A percentile compares a stretch with the other conserved stretches of the same genome.
Conservation (phyloP, 2,113 vertebrate genomes). For the Lasiurus cinereus region DNA sequence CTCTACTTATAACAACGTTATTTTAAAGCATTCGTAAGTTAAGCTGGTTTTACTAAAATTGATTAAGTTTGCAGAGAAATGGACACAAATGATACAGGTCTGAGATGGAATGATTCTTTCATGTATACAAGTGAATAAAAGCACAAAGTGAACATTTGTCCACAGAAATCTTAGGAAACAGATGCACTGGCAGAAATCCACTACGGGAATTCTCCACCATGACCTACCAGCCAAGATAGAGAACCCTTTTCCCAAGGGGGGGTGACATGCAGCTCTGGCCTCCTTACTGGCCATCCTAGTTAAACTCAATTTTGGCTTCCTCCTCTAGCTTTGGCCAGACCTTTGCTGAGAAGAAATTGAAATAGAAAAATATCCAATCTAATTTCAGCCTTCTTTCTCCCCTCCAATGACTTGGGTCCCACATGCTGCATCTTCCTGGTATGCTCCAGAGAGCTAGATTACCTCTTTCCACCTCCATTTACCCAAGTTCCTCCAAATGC, state of each 20-base stretch:
- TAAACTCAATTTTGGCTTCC: not conserved
- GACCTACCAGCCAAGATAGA: slow-evolving; percentile 28
- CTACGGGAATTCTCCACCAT: slow-evolving; percentile 20
- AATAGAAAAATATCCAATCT: not conserved
- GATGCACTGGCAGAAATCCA: slow-evolving; percentile 69
- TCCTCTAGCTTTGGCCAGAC: not conserved
- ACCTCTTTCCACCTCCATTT: too few relatives aligned
- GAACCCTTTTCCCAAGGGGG: not conserved
- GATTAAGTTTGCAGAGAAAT: slow-evolving; percentile 82
- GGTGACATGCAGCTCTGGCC: fast-evolving
- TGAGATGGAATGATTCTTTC: slow-evolving; percentile 72
- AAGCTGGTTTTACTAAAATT: slow-evolving; percentile 85
- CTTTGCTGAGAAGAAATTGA: not conserved
- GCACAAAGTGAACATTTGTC: slow-evolving; percentile 33
- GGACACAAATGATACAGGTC: slow-evolving; percentile 71
- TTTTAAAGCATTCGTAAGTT: slow-evolving; percentile 85
- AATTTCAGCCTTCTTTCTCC: not conserved
- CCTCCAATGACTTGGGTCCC: too few relatives aligned
- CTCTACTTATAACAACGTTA: slow-evolving; percentile 81
- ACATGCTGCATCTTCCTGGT: not conserved
- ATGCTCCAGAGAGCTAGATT: not conserved
- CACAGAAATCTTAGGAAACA: slow-evolving; percentile 56
- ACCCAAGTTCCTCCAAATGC: not conserved
- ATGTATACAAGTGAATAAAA: slow-evolving; percentile 71
- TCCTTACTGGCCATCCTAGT: not conserved